Percentiles rank a stretch among this genome's conserved stretches.
Evolutionary conservation across 2,888 invertebrate genomes (phyloP).

Genomic region (Volucella bombylans): DNA sequence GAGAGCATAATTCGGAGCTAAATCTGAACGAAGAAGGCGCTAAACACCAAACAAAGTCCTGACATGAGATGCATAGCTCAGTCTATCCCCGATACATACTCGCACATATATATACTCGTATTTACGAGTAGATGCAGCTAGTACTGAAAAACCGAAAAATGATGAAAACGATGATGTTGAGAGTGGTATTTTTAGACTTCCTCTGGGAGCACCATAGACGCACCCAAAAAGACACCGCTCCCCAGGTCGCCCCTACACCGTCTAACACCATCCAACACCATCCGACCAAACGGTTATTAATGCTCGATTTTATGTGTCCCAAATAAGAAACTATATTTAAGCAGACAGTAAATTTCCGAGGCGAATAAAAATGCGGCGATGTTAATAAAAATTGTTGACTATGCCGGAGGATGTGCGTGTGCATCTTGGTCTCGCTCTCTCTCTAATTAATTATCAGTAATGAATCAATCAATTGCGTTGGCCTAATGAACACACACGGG

Average conservation of each 20-base stretch:
- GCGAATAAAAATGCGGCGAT: slow-evolving; percentile 59
- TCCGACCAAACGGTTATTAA: slow-evolving; percentile 46
- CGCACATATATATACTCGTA: no score
- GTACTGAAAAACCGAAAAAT: slow-evolving; percentile 21
- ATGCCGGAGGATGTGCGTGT: slow-evolving; percentile 33
- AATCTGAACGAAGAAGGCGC: slow-evolving; percentile 66
- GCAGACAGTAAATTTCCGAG: slow-evolving; percentile 63
- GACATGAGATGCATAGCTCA: slow-evolving; percentile 30
- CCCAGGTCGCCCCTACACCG: not conserved
- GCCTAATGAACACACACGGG: slow-evolving; percentile 55
- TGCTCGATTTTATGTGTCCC: slow-evolving; percentile 59
- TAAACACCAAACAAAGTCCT: slow-evolving; percentile 49
- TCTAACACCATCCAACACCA: not conserved
- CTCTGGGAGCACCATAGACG: slow-evolving; percentile 53
- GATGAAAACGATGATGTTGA: slow-evolving; percentile 57
- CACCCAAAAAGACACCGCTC: slow-evolving; percentile 40
- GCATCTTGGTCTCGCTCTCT: slow-evolving; percentile 1
- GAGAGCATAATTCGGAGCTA: slow-evolving; percentile 48
- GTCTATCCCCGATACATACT: not conserved
- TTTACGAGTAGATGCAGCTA: slow-evolving; percentile 43
- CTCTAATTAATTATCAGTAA: slow-evolving; percentile 71
- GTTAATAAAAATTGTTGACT: slow-evolving; percentile 61
- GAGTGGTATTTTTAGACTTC: slow-evolving; percentile 65
- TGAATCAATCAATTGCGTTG: slow-evolving; percentile 70
- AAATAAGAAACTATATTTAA: slow-evolving; percentile 71